phyloP scores from a whole-genome alignment of 1,140 invertebrate species.

The Trachelipus rathkii region DNA sequence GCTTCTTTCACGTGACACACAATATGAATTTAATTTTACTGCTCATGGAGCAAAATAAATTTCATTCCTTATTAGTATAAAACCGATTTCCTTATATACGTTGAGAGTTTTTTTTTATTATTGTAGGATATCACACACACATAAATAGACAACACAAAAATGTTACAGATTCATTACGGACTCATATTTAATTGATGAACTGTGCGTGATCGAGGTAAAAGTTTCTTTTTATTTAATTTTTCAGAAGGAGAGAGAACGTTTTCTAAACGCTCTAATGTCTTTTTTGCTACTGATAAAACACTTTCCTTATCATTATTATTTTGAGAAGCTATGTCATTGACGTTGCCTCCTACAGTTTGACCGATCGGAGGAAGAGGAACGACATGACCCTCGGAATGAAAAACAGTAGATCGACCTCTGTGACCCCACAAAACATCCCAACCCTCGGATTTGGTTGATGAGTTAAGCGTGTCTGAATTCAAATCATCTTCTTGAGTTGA shows the following conservation, averaged over 20 bases:
- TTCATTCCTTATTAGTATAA: too few species aligned
- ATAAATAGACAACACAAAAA: too few species aligned
- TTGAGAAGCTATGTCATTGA: not conserved
- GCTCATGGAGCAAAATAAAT: too few species aligned
- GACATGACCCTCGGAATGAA: constrained; percentile 29
- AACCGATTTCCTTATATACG: too few species aligned
- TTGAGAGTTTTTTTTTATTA: too few species aligned
- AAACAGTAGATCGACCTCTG: not conserved
- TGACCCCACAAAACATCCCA: constrained; percentile 29
- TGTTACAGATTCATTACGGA: not conserved
- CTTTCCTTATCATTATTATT: constrained; percentile 12
- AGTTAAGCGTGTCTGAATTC: constrained; percentile 23
- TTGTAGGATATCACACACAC: too few species aligned
- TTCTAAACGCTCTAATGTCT: constrained; percentile 37
- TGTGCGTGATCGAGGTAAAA: not conserved
- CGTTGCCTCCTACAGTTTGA: not conserved
- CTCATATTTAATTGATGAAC: not conserved
- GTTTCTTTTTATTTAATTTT: not conserved
- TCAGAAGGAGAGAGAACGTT: constrained; percentile 33
- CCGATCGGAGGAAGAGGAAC: constrained; percentile 37
- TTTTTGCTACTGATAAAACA: constrained; percentile 35
- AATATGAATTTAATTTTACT: too few species aligned
- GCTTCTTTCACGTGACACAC: too few species aligned
- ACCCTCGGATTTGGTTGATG: constrained; percentile 35
- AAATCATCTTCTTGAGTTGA: constrained; percentile 5